Conservation (phyloP, 2,888 invertebrate species). For the Leptothorax acervorum region DNA sequence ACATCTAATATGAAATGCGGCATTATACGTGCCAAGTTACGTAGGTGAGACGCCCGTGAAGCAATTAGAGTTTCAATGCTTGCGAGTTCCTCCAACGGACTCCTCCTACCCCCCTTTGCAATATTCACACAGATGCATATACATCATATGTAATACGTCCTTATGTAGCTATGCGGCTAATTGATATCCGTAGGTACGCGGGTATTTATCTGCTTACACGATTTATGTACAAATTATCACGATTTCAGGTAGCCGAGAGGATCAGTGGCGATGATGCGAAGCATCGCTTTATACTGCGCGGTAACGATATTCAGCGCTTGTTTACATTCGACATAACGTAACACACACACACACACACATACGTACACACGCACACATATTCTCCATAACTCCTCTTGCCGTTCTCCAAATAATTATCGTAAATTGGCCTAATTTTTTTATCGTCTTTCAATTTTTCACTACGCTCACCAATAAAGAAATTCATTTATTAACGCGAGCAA, state of each 20-base stretch:
- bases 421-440: conserved; percentile 34
- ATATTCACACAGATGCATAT: conserved; percentile 37
- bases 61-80: conserved; percentile 51
- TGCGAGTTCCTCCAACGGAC: conserved; percentile 33
- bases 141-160: conserved; percentile 42
- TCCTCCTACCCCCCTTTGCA: conserved; percentile 5
- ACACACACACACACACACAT: conserved; percentile 1
- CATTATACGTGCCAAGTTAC: conserved; percentile 26
- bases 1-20: conserved; percentile 16
- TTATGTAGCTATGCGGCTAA: conserved; percentile 54
- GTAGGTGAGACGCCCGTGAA: conserved; percentile 42
- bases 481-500: conserved; percentile 27
- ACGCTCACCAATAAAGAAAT: conserved; percentile 29
- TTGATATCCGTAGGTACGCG: conserved; percentile 66
- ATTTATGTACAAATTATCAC: conserved; percentile 76
- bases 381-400: not conserved
- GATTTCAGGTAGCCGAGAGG: conserved; percentile 74
- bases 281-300: conserved; percentile 63
- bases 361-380: not conserved
- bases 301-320: conserved; percentile 53
- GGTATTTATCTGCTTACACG: conserved; percentile 68
- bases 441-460: conserved; percentile 1
- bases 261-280: conserved; percentile 57
- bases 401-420: conserved; percentile 24
- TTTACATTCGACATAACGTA: conserved; percentile 26